These are phyloP conservation scores for Dipodomys merriami DNA, from an alignment of 2,113 vertebrate species.

Conservation along the genomic window DNA sequence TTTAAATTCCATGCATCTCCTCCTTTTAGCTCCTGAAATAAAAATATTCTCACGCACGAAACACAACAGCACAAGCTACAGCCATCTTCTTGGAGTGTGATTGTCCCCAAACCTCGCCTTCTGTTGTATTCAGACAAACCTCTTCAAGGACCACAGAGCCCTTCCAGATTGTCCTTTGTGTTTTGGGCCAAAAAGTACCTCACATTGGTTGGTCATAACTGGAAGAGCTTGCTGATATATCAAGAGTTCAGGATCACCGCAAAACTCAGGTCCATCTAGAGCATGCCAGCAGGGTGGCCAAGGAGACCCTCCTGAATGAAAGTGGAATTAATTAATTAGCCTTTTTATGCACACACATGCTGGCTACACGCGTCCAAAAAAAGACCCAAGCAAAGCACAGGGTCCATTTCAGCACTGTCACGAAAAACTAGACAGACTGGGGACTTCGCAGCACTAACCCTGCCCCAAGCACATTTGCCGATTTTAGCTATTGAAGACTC, in stretches of 20 bases:
- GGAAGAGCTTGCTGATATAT: accelerated
- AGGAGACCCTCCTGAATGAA: conserved; percentile 12
- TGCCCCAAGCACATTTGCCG: background rate
- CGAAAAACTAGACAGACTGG: conserved; percentile 46
- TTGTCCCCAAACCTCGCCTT: conserved; percentile 50
- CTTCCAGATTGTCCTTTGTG: background rate
- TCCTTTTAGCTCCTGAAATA: conserved; percentile 62
- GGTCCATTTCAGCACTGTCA: conserved; percentile 59
- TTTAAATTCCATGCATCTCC: background rate
- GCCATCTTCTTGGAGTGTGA: conserved; percentile 30
- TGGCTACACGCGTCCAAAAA: conserved; percentile 72
- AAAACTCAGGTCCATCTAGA: background rate
- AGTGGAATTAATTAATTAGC: conserved; percentile 60
- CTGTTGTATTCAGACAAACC: conserved; percentile 40
- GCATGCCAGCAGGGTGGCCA: background rate
- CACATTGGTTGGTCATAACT: background rate
- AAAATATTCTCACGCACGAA: conserved; percentile 68
- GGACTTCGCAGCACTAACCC: background rate
- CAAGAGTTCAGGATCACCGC: background rate
- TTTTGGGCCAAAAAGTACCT: background rate
- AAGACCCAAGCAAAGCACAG: conserved; percentile 50
- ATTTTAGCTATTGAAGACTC: background rate
- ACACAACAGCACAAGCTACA: conserved; percentile 3
- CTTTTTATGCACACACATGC: conserved; percentile 75
- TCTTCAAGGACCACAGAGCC: background rate